A percentile compares a stretch with the other conserved stretches of the same genome.
Conservation (phyloP, 2,113 vertebrate species). For the Pyxicephalus adspersus region DNA sequence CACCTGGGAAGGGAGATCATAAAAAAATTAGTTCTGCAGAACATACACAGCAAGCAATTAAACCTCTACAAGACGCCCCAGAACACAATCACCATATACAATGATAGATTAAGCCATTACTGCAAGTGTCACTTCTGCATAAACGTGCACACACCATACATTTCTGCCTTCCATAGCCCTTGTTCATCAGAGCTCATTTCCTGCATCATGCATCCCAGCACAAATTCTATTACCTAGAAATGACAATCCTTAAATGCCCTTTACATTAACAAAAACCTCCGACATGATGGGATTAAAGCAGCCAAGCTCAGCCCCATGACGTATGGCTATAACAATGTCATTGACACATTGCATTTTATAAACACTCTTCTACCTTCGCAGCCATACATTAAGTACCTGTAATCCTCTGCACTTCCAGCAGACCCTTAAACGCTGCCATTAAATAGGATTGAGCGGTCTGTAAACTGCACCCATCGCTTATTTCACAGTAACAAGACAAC, state of each 20-base stretch:
- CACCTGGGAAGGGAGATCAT: constrained; percentile 68
- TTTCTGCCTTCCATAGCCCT: neutral
- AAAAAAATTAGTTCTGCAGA: constrained; percentile 44
- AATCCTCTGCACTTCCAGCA: neutral
- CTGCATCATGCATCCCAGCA: neutral
- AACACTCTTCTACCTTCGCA: neutral
- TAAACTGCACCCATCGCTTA: neutral
- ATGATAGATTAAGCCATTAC: constrained; percentile 7
- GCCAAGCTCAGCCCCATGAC: neutral
- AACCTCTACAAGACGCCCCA: no score
- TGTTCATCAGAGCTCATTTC: constrained; percentile 1
- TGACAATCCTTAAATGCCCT: neutral
- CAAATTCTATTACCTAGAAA: neutral
- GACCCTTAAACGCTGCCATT: neutral
- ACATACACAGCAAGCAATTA: neutral
- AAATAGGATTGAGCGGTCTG: neutral
- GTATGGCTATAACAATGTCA: constrained; percentile 9
- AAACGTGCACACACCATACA: neutral
- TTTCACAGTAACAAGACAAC: neutral
- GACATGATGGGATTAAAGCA: neutral
- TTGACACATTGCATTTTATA: neutral
- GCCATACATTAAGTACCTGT: neutral
- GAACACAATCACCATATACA: neutral
- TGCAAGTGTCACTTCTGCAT: constrained; percentile 16
- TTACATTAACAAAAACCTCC: neutral